Evolutionary conservation across 2,888 invertebrate species (phyloP).

Genomic region (Anticlea derivata): DNA sequence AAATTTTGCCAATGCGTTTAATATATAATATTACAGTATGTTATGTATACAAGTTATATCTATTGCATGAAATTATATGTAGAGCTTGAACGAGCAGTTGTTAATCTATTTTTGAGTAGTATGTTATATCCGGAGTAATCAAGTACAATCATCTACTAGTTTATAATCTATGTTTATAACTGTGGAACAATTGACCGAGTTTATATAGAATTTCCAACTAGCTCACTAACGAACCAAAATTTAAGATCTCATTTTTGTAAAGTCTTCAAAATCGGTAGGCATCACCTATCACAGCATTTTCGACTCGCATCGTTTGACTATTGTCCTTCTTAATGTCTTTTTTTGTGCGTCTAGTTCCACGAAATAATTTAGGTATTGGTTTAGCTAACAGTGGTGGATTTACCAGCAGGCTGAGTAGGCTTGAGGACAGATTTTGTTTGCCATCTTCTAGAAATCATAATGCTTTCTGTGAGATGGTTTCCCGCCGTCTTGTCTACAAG

Average conservation of each 20-base stretch:
- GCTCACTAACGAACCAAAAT: constrained; percentile 79
- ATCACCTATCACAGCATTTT: constrained; percentile 33
- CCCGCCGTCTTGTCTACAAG: too few relatives aligned
- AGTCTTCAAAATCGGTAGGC: constrained; percentile 40
- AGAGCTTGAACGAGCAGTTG: constrained; percentile 58
- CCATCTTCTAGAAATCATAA: too few relatives aligned
- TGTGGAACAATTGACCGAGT: constrained; percentile 63
- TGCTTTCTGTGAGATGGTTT: too few relatives aligned
- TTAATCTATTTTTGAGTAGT: constrained; percentile 51
- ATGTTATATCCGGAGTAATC: constrained; percentile 55
- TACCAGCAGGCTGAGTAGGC: too few relatives aligned
- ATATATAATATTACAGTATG: constrained; percentile 47
- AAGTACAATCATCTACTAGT: constrained; percentile 73
- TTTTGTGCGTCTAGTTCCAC: constrained; percentile 39
- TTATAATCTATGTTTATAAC: constrained; percentile 47
- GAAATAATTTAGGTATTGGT: constrained; percentile 4
- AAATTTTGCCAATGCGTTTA: constrained; percentile 69
- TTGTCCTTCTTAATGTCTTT: constrained; percentile 34
- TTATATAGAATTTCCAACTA: constrained; percentile 72
- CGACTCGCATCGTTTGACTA: constrained; percentile 30
- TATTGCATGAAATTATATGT: constrained; percentile 62
- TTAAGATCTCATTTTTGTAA: constrained; percentile 75
- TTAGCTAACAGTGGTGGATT: too few relatives aligned
- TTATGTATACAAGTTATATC: constrained; percentile 58
- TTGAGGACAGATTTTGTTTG: too few relatives aligned